A percentile compares a stretch with the other conserved stretches of the same genome.
phyloP scores from a whole-genome alignment of 2,797 vertebrate genomes.

The Gymnocypris eckloni region DNA sequence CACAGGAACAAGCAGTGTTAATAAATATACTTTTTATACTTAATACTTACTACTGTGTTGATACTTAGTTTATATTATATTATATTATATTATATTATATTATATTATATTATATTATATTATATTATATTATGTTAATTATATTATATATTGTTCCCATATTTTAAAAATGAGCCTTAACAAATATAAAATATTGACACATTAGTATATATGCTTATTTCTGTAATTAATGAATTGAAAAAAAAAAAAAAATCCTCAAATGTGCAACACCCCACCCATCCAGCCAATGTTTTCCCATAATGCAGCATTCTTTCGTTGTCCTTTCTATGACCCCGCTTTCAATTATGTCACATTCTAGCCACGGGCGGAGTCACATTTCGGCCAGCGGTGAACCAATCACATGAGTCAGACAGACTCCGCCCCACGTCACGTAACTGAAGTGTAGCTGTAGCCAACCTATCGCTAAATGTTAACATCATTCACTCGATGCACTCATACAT shows the following conservation, averaged over 20 bases:
- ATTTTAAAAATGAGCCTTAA: not conserved
- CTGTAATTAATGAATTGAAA: too few relatives aligned
- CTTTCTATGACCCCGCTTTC: conserved; percentile 72
- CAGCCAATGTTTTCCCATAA: conserved; percentile 67
- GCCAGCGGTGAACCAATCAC: conserved; percentile 69
- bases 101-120: too few relatives aligned
- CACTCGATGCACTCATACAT: not conserved
- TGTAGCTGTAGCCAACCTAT: not conserved
- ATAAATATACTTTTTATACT: too few relatives aligned
- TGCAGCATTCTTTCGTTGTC: conserved; percentile 68
- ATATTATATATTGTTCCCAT: too few relatives aligned
- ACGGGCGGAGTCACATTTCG: conserved; percentile 60
- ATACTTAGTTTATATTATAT: too few relatives aligned
- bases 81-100: too few relatives aligned
- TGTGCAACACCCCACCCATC: conserved; percentile 43
- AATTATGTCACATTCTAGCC: conserved; percentile 63
- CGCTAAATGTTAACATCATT: not conserved
- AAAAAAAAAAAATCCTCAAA: conserved; percentile 12
- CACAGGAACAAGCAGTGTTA: too few relatives aligned
- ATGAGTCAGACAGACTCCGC: conserved; percentile 29
- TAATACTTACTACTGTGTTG: too few relatives aligned
- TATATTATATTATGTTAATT: too few relatives aligned
- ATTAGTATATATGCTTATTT: not conserved
- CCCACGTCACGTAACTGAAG: conserved; percentile 11
- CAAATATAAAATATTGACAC: not conserved